Evolutionary conservation across 2,888 invertebrate genomes (phyloP), one percentile per base, ranked within the genome.

Genomic region (Caenorhabditis sinica): DNA sequence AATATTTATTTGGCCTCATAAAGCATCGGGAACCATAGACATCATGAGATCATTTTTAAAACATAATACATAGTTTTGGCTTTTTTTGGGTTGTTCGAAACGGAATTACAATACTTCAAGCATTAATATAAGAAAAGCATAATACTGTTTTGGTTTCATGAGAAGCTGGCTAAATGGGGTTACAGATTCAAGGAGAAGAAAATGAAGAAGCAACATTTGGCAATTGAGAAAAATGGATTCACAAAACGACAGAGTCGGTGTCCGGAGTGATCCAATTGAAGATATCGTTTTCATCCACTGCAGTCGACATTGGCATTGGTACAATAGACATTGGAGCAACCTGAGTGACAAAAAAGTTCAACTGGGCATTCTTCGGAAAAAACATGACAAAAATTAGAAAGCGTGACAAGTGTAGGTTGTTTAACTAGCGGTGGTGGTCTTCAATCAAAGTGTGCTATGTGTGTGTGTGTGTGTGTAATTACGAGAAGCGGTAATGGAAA

Each of bases 231-330:
- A 65, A 15, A 25, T 25, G 15, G 8, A 17, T 36, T 77, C 72
- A 84, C 73, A 84, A 58, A n/a, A 84, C 72, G 33, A 85, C 85
- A 58, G 85, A 85, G 28, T 81, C 85, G 3, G 85, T 85, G 33
- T 81, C 85, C n/a, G 79, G 75, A 23, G 80, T 84, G 43, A 84
- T 84, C 84, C 84, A 84, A 40, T 84, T 74, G 49, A 66, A 72
- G 72, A 84, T 76, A 33, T 74, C 75, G 53, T 71, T 75, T n/a
- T 51, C 65, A 23, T 82, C 72, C n/a, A 75, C 43, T 0, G 51
- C 58, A 15, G 45, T 56, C 17, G 61, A 65, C 71, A 79, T 75
- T 53, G 45, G 66, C 49, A 58, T 65, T 20, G 56, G 66, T 17
- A 69, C 63, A 3, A 69, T 56, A 8, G 69, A 30, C 11, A 73